Evolutionary conservation across 2,113 vertebrate species (phyloP), one percentile per base, ranked within the genome.

Genomic region (Hydrolagus affinis): DNA sequence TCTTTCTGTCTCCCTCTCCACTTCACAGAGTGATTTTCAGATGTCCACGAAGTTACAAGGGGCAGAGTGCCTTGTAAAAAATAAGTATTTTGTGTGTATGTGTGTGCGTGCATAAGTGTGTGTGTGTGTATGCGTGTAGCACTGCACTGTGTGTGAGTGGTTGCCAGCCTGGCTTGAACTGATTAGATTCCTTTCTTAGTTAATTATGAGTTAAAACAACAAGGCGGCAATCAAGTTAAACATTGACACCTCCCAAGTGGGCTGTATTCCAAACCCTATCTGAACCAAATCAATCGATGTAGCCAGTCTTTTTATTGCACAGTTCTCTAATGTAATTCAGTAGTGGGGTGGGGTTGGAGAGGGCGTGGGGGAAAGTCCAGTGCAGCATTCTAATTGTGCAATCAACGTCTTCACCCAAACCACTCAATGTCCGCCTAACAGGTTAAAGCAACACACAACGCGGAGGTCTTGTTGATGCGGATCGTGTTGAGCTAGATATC

Each of bases 241-340:
- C 78, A 83, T 83, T 83, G 78, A 83, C 78, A 66, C 78, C 25
- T 83, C 78, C 78, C 3, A 28, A 83, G 78, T 60, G 32, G 78
- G 78, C 78, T 66, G 78, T 83, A 25, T 32, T 12, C 66, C 25
- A 83, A 66, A 68, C 17, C 60, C 62, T 83, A 9, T 25, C 62
- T 68, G 78, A 60, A 32, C 66, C 12, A 21, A 19, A 32, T 30
- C 28, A 83, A 66, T 32, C 17, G 60, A 17, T 62, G 59, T 14
- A 23, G 57, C 12, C 7, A 25, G 23, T 11, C 28, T 68, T 14
- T 83, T 83, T 66, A 4, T 10, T 66, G 28, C 25, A 21, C 11
- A 4, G n/a, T 57, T 15, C 44, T 74, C n/a, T 59, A 14, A 72
- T 28, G 28, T 25, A 28, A 8, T 28, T 32, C 11, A 25, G 59